Evolutionary conservation across 2,797 vertebrate species (phyloP).

Genomic region (Otolemur crassicaudatus): DNA sequence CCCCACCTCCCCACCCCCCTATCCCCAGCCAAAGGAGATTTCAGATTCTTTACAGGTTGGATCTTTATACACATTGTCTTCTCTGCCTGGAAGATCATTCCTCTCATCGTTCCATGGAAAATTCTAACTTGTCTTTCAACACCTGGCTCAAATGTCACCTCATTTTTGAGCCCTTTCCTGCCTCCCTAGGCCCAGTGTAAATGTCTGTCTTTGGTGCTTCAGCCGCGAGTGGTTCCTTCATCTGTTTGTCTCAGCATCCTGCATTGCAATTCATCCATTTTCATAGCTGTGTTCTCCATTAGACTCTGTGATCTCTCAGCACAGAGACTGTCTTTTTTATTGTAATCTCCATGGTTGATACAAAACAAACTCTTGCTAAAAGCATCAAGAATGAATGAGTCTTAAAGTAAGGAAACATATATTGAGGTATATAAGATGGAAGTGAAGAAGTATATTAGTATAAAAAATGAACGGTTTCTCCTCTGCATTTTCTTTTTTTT

Average conservation of each 20-base stretch:
- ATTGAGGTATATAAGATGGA: not conserved
- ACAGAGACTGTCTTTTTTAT: not conserved
- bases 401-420: not conserved
- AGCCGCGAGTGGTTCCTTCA: not conserved
- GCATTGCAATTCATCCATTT: not conserved
- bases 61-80: not conserved
- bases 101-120: conserved; percentile 6
- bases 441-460: not conserved
- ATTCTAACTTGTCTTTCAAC: conserved; percentile 16
- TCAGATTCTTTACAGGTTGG: not conserved
- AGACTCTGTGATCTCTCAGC: not conserved
- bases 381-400: not conserved
- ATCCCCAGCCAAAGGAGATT: not conserved
- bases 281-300: not conserved
- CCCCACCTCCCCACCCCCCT: too few species aligned
- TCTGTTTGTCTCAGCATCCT: not conserved
- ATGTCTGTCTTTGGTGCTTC: not conserved
- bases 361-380: conserved; percentile 44
- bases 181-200: not conserved
- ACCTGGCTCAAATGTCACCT: not conserved
- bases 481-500: not conserved
- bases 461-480: not conserved
- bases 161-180: not conserved
- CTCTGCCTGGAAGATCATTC: not conserved
- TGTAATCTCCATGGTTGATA: not conserved